These are phyloP conservation scores for Helogale parvula DNA, from an alignment of 2,113 vertebrate species.

Conservation along the genomic window DNA sequence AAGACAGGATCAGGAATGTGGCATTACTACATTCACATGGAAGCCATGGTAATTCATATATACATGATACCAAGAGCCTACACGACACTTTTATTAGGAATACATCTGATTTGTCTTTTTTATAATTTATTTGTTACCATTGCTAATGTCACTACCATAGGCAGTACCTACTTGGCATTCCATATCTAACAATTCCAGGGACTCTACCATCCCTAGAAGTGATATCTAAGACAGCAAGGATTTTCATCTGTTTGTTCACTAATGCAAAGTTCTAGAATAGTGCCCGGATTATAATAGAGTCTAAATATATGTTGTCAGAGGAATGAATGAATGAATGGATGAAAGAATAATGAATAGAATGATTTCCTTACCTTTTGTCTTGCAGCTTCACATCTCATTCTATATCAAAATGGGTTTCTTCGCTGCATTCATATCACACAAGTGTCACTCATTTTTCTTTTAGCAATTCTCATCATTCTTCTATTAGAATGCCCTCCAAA, in stretches of 20 bases:
- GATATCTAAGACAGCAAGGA: background rate
- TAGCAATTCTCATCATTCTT: background rate
- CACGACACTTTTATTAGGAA: background rate
- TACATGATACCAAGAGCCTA: background rate
- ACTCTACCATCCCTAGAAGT: background rate
- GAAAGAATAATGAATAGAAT: background rate
- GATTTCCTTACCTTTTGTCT: background rate
- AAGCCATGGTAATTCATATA: background rate
- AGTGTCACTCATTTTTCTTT: background rate
- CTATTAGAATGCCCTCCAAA: background rate
- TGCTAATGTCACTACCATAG: background rate
- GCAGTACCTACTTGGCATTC: background rate
- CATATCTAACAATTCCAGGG: accelerated
- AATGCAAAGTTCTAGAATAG: background rate
- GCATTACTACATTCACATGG: background rate
- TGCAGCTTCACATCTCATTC: background rate
- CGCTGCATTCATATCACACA: background rate
- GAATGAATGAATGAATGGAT: background rate
- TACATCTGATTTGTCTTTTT: background rate
- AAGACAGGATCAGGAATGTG: background rate
- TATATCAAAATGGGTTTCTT: background rate
- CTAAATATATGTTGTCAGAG: background rate
- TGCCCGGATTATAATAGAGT: background rate
- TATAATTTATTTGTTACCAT: background rate
- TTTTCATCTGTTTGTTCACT: background rate